Evolutionary conservation across 2,797 vertebrate genomes (phyloP), one percentile per base, ranked within the genome.

Genomic region (Chromobotia macracanthus): DNA sequence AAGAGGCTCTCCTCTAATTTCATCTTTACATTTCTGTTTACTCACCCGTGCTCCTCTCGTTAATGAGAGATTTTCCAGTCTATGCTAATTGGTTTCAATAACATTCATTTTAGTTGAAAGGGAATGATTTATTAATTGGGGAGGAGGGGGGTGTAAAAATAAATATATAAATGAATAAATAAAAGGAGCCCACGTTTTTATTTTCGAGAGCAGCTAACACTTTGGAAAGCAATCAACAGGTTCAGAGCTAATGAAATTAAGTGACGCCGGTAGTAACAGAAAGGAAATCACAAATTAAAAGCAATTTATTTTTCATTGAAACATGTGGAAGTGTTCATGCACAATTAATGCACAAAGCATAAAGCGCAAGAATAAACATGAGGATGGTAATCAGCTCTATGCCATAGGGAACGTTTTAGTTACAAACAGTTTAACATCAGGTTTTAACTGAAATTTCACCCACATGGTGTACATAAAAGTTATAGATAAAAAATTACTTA

Each of bases 61-160:
- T 99, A 99, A 97, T 90, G 96, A 96, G 95, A 98, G 96, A 95
- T 98, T 97, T 97, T 96, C 96, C 97, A 97, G 96, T 96, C 96
- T 93, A 94, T 97, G 96, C 96, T 98, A 99, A 99, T 99, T 98
- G 97, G 95, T 98, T 98, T 98, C 97, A 99, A 98, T 98, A 98
- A 98, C 97, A 96, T 98, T 97, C 96, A 97, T 99, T 98, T 97
- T 95, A 92, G 95, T 97, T 98, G 96, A 98, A 98, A 98, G 97
- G 95, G 95, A 97, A 93, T 86, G 95, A 97, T 98, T 96, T 91
- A 95, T 97, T 98, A 97, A 98, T 97, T 98, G 97, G 95, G 96
- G 94, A 44, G 97, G 95, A 94, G 89, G 88, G n/a, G 79, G 61
- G 86, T 80, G 80, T 80, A 80, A 83, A 65, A 82, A 81, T 78